Evolutionary conservation across 2,797 vertebrate genomes (phyloP).

Genomic region (Lacerta agilis): DNA sequence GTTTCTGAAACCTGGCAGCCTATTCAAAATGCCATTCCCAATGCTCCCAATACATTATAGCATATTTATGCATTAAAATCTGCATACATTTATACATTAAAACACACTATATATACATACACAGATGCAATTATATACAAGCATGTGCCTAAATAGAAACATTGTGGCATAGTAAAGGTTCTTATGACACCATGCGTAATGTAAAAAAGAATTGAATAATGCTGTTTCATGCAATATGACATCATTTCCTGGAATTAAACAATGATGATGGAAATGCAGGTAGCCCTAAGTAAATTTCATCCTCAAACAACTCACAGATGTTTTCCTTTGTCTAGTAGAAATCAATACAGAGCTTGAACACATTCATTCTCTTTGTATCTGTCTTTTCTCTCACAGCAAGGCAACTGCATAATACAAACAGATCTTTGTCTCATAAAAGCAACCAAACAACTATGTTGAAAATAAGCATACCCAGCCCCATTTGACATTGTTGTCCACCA

Average conservation of each 20-base stretch:
- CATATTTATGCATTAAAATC: conserved; percentile 38
- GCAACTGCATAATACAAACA: conserved; percentile 76
- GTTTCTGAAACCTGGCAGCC: conserved; percentile 86
- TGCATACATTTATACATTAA: not conserved
- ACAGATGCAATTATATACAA: conserved; percentile 56
- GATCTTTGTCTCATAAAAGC: conserved; percentile 84
- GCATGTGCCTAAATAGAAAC: conserved; percentile 78
- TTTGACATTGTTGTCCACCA: not conserved
- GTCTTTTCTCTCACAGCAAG: conserved; percentile 46
- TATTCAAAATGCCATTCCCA: conserved; percentile 75
- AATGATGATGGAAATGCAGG: conserved; percentile 81
- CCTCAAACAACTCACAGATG: conserved; percentile 93
- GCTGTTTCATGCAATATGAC: conserved; percentile 80
- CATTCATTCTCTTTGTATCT: conserved; percentile 55
- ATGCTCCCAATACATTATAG: conserved; percentile 64
- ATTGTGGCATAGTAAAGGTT: conserved; percentile 71
- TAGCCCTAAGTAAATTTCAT: conserved; percentile 75
- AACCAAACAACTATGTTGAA: conserved; percentile 74
- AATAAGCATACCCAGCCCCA: conserved; percentile 54
- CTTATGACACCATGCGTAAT: conserved; percentile 77
- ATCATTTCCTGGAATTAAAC: conserved; percentile 85
- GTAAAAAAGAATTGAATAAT: conserved; percentile 78
- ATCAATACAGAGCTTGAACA: conserved; percentile 77
- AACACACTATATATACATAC: not conserved
- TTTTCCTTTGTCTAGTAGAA: conserved; percentile 81